Percentiles rank a stretch among this genome's conserved stretches.
These are phyloP conservation scores for Amyelois transitella DNA, from an alignment of 1,140 invertebrate species.

Conservation along the genomic window DNA sequence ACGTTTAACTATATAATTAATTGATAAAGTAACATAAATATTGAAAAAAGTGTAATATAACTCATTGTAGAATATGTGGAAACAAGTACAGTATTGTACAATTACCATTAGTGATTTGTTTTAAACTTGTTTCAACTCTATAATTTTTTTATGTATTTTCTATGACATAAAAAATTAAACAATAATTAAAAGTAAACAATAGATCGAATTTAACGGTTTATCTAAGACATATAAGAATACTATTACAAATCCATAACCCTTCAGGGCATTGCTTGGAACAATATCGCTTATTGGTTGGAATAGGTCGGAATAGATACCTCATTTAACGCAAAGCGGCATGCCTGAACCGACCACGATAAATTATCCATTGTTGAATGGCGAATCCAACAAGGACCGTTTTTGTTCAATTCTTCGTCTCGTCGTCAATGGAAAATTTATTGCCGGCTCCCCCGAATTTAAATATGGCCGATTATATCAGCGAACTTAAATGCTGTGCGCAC, in stretches of 20 bases:
- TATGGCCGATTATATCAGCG: conserved; percentile 60
- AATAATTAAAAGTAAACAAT: too few species aligned
- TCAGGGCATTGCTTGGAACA: conserved; percentile 2
- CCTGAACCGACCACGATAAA: conserved; percentile 61
- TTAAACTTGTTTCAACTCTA: too few species aligned
- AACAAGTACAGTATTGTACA: too few species aligned
- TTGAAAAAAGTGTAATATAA: too few species aligned
- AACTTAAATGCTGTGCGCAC: conserved; percentile 48
- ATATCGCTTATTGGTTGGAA: conserved; percentile 15
- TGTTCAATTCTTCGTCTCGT: conserved; percentile 70
- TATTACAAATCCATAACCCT: background rate
- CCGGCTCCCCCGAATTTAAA: conserved; percentile 62
- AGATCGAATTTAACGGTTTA: too few species aligned
- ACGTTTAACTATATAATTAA: too few species aligned
- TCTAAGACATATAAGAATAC: background rate
- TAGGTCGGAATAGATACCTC: conserved; percentile 31
- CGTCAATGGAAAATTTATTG: conserved; percentile 70
- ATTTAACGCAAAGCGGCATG: conserved; percentile 45
- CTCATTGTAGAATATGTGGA: too few species aligned
- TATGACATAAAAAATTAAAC: too few species aligned
- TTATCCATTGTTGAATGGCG: conserved; percentile 64
- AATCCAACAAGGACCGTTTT: conserved; percentile 68
- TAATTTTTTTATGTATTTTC: too few species aligned
- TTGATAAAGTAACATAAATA: too few species aligned
- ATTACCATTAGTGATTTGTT: too few species aligned